A percentile compares a stretch with the other conserved stretches of the same genome.
These are phyloP conservation scores for Vireo altiloquus DNA, from an alignment of 2,113 vertebrate species.

Conservation along the genomic window DNA sequence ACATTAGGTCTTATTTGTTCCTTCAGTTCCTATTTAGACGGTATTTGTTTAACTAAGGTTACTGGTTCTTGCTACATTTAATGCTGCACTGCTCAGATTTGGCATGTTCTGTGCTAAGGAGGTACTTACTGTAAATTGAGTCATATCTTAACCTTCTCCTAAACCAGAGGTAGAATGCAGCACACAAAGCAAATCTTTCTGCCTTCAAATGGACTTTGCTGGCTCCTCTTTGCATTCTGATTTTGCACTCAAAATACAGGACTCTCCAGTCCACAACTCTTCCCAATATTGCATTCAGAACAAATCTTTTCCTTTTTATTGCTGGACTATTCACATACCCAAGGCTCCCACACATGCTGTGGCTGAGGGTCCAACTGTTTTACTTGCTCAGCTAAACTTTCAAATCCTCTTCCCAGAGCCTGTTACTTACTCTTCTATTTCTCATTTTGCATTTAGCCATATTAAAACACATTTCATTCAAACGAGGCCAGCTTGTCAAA, in stretches of 20 bases:
- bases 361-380: neutral
- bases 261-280: neutral
- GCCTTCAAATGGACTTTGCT: neutral
- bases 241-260: neutral
- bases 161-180: neutral
- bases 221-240: neutral
- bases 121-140: neutral
- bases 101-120: neutral
- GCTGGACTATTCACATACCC: neutral
- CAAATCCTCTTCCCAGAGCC: neutral
- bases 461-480: slow-evolving; percentile 3
- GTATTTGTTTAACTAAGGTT: neutral
- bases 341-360: neutral
- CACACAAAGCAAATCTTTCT: neutral
- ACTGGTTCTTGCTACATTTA: neutral
- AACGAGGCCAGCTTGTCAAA: slow-evolving; percentile 3
- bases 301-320: neutral
- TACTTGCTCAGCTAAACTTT: neutral
- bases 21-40: neutral
- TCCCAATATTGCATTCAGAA: neutral
- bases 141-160: neutral
- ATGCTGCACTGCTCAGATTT: neutral
- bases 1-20: neutral
- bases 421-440: neutral
- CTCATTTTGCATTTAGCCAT: neutral